Percentiles rank a stretch among this genome's conserved stretches.
phyloP scores from a whole-genome alignment of 2,113 vertebrate genomes.

The Albula glossodonta region DNA sequence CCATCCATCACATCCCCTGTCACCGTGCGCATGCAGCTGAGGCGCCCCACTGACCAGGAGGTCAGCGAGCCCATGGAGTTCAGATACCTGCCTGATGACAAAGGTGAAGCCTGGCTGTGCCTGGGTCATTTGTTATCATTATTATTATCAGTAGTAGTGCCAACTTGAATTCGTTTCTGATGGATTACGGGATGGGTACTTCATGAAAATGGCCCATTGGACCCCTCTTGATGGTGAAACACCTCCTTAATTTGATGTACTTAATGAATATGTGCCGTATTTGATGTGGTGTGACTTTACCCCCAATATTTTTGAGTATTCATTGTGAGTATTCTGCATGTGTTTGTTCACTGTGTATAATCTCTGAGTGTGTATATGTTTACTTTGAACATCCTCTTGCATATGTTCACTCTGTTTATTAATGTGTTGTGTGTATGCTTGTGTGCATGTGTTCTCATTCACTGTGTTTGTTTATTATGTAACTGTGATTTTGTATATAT shows the following conservation, averaged over 20 bases:
- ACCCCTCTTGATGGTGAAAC: no score
- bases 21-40: slow-evolving; percentile 91
- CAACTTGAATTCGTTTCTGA: no score
- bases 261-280: no score
- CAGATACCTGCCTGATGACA: slow-evolving; percentile 91
- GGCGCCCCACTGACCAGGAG: slow-evolving; percentile 94
- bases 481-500: no score
- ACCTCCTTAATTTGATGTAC: no score
- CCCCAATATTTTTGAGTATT: not conserved
- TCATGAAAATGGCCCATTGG: no score
- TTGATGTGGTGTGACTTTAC: no score
- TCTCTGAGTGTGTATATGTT: not conserved
- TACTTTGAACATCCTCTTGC: not conserved
- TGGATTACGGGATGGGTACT: no score
- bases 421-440: not conserved
- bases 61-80: slow-evolving; percentile 97
- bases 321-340: not conserved
- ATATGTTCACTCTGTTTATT: not conserved
- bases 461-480: no score
- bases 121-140: no score
- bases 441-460: no score
- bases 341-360: not conserved
- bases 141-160: no score
- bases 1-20: slow-evolving; percentile 75
- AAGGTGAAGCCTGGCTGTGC: slow-evolving; percentile 72